Conservation (phyloP, 2,113 vertebrate species). For the Collichthys lucidus region DNA sequence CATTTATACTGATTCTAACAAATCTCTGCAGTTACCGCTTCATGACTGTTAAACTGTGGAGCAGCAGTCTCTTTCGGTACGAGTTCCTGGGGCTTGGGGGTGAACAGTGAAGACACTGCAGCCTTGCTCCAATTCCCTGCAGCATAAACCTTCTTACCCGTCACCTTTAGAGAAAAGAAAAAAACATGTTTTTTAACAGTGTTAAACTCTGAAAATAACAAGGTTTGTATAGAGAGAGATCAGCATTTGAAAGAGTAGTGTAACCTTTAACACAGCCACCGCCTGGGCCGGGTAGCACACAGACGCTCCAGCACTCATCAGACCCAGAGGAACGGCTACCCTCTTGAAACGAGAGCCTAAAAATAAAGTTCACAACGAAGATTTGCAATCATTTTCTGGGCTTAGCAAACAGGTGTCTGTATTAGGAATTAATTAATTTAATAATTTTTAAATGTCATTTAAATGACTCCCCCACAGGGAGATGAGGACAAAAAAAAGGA, state of each 20-base stretch:
- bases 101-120: slow-evolving; percentile 80
- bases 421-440: neutral
- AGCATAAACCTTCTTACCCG: slow-evolving; percentile 78
- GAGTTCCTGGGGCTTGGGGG: slow-evolving; percentile 62
- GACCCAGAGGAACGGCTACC: slow-evolving; percentile 85
- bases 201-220: neutral
- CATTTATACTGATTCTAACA: neutral
- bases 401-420: neutral
- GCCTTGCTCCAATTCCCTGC: slow-evolving; percentile 80
- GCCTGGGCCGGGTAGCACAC: slow-evolving; percentile 91
- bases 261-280: slow-evolving; percentile 89
- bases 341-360: slow-evolving; percentile 89
- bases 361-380: slow-evolving; percentile 20
- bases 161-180: slow-evolving; percentile 63
- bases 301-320: slow-evolving; percentile 86
- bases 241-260: neutral
- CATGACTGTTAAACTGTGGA: slow-evolving; percentile 58
- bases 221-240: neutral
- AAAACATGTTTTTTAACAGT: neutral
- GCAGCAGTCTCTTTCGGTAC: slow-evolving; percentile 34
- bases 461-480: neutral
- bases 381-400: neutral
- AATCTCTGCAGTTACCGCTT: neutral
- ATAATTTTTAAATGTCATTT: neutral
- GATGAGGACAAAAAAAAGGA: neutral